Conservation (phyloP, 2,888 invertebrate genomes). For the Automeris io region DNA sequence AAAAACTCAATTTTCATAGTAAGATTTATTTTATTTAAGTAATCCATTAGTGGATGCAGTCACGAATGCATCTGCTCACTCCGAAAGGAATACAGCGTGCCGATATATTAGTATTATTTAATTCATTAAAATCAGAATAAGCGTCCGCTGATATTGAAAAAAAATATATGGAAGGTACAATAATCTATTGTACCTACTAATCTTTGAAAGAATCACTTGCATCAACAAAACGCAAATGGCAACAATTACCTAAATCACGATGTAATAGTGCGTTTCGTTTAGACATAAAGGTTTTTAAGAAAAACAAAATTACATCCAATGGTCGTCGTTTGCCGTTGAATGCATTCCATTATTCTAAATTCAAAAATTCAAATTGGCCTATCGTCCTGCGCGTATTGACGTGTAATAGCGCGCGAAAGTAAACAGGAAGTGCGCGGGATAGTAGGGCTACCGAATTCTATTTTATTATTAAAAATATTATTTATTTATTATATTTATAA, state of each 20-base stretch:
- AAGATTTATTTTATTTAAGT: too few relatives aligned
- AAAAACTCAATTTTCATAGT: too few relatives aligned
- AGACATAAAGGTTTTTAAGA: slow-evolving; percentile 24
- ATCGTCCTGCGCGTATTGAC: slow-evolving; percentile 64
- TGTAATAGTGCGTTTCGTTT: slow-evolving; percentile 5
- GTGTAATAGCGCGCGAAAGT: slow-evolving; percentile 76
- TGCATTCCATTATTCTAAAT: slow-evolving; percentile 60
- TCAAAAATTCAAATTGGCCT: slow-evolving; percentile 74
- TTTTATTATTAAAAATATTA: background rate
- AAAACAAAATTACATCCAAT: slow-evolving; percentile 59
- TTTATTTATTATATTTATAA: too few relatives aligned
- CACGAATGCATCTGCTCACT: too few relatives aligned
- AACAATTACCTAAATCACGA: slow-evolving; percentile 2
- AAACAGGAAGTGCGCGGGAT: slow-evolving; percentile 61
- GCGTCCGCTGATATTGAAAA: too few relatives aligned
- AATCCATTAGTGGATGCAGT: too few relatives aligned
- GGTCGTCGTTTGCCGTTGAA: slow-evolving; percentile 39
- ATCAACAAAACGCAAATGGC: slow-evolving; percentile 12
- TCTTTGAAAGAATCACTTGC: slow-evolving; percentile 1
- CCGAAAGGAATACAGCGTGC: too few relatives aligned
- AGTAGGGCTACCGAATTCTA: slow-evolving; percentile 5
- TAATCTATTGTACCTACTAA: background rate
- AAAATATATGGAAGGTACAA: too few relatives aligned
- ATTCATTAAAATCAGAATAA: too few relatives aligned
- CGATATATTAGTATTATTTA: too few relatives aligned